Evolutionary conservation across 2,113 vertebrate species (phyloP), one percentile per base, ranked within the genome.

Genomic region (Tragelaphus strepsiceros): DNA sequence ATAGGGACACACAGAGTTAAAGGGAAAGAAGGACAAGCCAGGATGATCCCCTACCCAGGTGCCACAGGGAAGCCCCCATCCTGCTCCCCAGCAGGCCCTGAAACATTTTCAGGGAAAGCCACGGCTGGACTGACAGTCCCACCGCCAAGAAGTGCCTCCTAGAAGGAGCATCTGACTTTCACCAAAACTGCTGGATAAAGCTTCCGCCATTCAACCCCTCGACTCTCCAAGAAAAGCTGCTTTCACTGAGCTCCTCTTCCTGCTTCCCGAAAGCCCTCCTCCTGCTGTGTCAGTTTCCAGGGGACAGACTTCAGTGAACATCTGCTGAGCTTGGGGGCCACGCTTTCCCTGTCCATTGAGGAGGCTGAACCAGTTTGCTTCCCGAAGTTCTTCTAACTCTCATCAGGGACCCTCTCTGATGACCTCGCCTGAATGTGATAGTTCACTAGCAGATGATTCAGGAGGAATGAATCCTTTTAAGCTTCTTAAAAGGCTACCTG

Each of bases 1-100:
- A 12, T 1, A 28, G 22, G 21, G 43, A 59, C 67, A 19, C 0
- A 0, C 3, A 56, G 49, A 62, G 61, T 10, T 12, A 67, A 53
- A 89, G 22, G 49, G 30, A 81, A 82, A 95, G 64, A 82, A 95
- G 64, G 39, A 39, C 43, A 85, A 16, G n/a, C 7, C 67, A 91
- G 6, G 12, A 16, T 11, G 21, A 21, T 4, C 35, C 14, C 30
- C 16, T 0, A 2, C 51, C 54, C 35, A 43, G 21, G 2, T 5
- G 13, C 28, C 51, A 26, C 2, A 35, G 3, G 13, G 3, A 21
- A n/a, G 13, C 17, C 8, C 30, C 32, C 5, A 4, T 26, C 10
- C 56, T 22, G 16, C 17, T 51, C 11, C 39, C 6, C 35, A 1
- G 13, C 16, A 9, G 22, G 5, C 5, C 46, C 22, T 8, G 9